These are phyloP conservation scores for Mastacembelus armatus DNA, from an alignment of 2,797 vertebrate species.

Conservation along the genomic window DNA sequence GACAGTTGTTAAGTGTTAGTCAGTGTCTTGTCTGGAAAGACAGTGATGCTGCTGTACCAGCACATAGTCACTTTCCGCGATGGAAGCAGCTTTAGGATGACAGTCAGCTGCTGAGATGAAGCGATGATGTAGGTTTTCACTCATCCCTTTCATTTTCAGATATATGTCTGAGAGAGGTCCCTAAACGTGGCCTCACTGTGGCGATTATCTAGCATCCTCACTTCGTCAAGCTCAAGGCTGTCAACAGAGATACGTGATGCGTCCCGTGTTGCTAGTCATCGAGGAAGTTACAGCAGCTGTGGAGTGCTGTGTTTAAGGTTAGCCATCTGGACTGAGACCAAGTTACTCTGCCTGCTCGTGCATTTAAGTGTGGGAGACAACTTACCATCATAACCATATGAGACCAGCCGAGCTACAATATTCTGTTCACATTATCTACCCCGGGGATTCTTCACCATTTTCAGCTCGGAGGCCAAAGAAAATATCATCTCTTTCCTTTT, in stretches of 20 bases:
- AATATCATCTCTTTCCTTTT: neutral
- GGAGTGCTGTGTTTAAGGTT: conserved; percentile 71
- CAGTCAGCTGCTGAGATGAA: conserved; percentile 43
- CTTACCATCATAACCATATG: conserved; percentile 14
- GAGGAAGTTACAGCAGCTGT: conserved; percentile 56
- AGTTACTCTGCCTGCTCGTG: conserved; percentile 25
- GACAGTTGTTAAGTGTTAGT: conserved; percentile 30
- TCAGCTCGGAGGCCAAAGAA: neutral
- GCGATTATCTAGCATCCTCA: conserved; percentile 70
- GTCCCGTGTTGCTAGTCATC: conserved; percentile 62
- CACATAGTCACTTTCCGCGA: conserved; percentile 18
- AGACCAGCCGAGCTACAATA: too few species aligned
- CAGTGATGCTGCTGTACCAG: conserved; percentile 3
- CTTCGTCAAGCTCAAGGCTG: conserved; percentile 62
- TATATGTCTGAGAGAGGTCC: conserved; percentile 75
- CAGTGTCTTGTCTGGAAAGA: conserved; percentile 27
- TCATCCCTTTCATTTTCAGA: conserved; percentile 66
- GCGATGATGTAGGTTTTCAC: conserved; percentile 42
- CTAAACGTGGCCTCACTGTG: conserved; percentile 78
- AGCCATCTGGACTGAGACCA: conserved; percentile 67
- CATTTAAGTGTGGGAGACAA: conserved; percentile 16
- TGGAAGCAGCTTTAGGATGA: conserved; percentile 24
- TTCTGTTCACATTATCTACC: neutral
- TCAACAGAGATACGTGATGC: conserved; percentile 78
- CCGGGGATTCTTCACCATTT: neutral